A percentile compares a stretch with the other conserved stretches of the same genome.
phyloP scores from a whole-genome alignment of 2,888 invertebrate genomes.

The Strigamia transsilvanica region DNA sequence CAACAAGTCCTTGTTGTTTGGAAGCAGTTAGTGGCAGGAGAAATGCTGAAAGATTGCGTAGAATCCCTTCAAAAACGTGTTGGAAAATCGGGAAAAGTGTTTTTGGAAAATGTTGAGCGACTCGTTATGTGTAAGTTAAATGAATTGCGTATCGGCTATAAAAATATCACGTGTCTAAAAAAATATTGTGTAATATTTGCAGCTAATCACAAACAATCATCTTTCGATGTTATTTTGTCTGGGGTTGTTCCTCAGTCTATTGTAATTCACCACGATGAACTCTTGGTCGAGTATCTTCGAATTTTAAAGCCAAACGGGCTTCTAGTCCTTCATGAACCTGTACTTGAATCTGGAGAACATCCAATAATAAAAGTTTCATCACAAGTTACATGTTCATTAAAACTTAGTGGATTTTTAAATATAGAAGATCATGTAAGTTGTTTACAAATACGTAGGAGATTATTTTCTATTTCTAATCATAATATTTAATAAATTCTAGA shows the following conservation, averaged over 20 bases:
- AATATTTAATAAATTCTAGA: background rate
- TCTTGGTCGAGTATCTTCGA: constrained; percentile 69
- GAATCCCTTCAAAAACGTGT: constrained; percentile 66
- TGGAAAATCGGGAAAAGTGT: constrained; percentile 65
- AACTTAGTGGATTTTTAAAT: background rate
- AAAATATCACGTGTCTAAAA: background rate
- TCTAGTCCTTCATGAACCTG: constrained; percentile 57
- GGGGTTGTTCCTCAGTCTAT: constrained; percentile 67
- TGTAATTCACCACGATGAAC: constrained; percentile 64
- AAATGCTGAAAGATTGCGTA: constrained; percentile 67
- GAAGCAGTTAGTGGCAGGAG: constrained; percentile 67
- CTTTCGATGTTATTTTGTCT: constrained; percentile 72
- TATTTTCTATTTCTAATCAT: background rate
- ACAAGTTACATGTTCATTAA: background rate
- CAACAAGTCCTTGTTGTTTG: constrained; percentile 71
- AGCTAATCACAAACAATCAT: constrained; percentile 71
- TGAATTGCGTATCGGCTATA: background rate
- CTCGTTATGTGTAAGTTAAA: constrained; percentile 70
- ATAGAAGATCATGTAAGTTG: background rate
- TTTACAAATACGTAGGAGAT: background rate
- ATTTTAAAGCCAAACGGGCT: constrained; percentile 58
- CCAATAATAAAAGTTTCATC: constrained; percentile 3
- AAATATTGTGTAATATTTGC: constrained; percentile 55
- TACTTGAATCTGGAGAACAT: constrained; percentile 34
- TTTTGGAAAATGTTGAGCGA: constrained; percentile 71